Percentiles rank a stretch among this genome's conserved stretches.
phyloP scores from a whole-genome alignment of 2,888 invertebrate genomes.

The Argyresthia goedartella region DNA sequence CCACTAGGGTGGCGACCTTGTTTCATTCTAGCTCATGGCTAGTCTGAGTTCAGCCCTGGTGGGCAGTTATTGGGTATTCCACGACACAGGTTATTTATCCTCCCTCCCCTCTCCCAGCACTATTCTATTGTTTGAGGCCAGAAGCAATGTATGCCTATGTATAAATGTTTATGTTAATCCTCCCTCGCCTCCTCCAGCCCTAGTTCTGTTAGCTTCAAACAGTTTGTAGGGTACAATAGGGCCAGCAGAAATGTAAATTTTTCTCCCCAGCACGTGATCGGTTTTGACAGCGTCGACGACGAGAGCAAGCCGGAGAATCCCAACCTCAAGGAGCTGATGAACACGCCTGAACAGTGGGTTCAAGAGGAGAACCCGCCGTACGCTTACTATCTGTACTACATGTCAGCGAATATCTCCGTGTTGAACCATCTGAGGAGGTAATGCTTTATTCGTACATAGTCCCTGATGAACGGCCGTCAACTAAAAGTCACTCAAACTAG shows the following conservation, averaged over 20 bases:
- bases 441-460: constrained; percentile 26
- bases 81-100: too few species aligned
- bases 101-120: too few species aligned
- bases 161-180: too few species aligned
- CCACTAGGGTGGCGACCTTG: too few species aligned
- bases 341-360: constrained; percentile 87
- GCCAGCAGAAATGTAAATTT: not conserved
- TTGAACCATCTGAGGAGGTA: constrained; percentile 94
- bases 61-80: too few species aligned
- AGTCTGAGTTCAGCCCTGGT: too few species aligned
- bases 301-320: constrained; percentile 99
- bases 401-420: constrained; percentile 96
- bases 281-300: constrained; percentile 99
- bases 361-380: constrained; percentile 97
- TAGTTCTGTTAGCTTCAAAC: not conserved
- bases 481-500: too few species aligned
- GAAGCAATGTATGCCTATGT: too few species aligned
- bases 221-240: constrained; percentile 4
- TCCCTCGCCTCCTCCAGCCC: too few species aligned
- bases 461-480: too few species aligned
- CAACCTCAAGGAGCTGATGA: constrained; percentile 84
- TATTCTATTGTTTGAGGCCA: too few species aligned
- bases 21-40: too few species aligned
- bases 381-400: constrained; percentile 98
- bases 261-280: constrained; percentile 81